These are phyloP conservation scores for Adoxophyes honmai DNA, from an alignment of 1,140 invertebrate genomes.

Conservation along the genomic window DNA sequence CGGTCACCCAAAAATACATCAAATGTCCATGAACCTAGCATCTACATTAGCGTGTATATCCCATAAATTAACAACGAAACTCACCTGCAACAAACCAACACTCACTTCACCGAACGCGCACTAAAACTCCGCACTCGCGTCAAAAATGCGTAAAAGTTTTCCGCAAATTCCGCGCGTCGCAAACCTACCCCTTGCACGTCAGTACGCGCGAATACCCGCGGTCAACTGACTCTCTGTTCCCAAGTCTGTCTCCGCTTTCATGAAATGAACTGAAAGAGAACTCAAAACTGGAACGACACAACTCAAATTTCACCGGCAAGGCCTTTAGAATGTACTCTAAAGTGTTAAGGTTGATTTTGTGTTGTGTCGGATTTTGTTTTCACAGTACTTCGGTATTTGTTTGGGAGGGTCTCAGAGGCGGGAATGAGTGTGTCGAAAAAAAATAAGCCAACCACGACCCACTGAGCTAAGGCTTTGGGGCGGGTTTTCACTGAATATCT, in stretches of 20 bases:
- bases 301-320: slow-evolving; percentile 15
- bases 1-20: no score
- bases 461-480: slow-evolving; percentile 69
- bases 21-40: no score
- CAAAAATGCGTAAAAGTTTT: slow-evolving; percentile 54
- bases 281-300: slow-evolving; percentile 34
- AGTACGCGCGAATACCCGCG: slow-evolving; percentile 60
- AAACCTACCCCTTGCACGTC: slow-evolving; percentile 29
- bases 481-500: slow-evolving; percentile 68
- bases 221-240: slow-evolving; percentile 61
- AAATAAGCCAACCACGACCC: slow-evolving; percentile 75
- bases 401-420: slow-evolving; percentile 74
- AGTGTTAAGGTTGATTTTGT: slow-evolving; percentile 22
- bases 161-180: slow-evolving; percentile 23
- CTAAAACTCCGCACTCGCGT: neutral
- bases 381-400: slow-evolving; percentile 71
- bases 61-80: neutral
- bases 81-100: neutral
- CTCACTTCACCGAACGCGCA: neutral
- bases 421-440: slow-evolving; percentile 73
- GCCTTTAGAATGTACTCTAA: slow-evolving; percentile 19
- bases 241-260: slow-evolving; percentile 61
- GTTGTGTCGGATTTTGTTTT: slow-evolving; percentile 49
- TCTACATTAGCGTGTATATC: no score
- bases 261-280: slow-evolving; percentile 67